These are phyloP conservation scores for Steinernema scapterisci DNA, from an alignment of 2,888 invertebrate genomes.

Conservation along the genomic window DNA sequence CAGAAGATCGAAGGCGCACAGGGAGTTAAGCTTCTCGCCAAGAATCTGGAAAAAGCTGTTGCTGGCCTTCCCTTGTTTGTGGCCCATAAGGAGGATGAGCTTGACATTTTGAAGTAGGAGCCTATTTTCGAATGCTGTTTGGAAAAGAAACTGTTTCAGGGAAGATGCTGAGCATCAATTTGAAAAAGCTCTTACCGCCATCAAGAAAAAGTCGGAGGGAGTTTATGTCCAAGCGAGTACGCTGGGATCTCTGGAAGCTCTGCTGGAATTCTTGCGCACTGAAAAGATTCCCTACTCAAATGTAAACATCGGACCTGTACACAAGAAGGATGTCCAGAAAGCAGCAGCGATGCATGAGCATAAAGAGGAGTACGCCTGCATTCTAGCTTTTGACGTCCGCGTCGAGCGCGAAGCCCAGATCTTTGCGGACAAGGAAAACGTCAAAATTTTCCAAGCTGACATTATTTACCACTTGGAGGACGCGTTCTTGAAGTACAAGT, in stretches of 20 bases:
- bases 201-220: constrained; percentile 86
- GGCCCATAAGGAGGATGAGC: constrained; percentile 89
- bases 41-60: constrained; percentile 95
- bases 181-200: constrained; percentile 85
- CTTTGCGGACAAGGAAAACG: constrained; percentile 88
- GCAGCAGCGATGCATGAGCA: constrained; percentile 99
- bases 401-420: constrained; percentile 97
- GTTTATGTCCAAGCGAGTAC: constrained; percentile 99
- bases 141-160: constrained; percentile 59
- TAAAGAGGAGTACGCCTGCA: constrained; percentile 85
- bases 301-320: constrained; percentile 98
- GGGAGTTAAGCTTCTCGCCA: constrained; percentile 96
- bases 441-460: constrained; percentile 93
- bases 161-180: constrained; percentile 87
- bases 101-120: constrained; percentile 77
- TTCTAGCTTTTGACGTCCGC: constrained; percentile 94
- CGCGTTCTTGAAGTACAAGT: constrained; percentile 75
- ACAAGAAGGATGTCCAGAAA: constrained; percentile 98
- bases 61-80: constrained; percentile 92
- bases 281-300: constrained; percentile 95
- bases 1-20: constrained; percentile 94
- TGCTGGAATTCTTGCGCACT: constrained; percentile 86
- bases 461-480: constrained; percentile 99
- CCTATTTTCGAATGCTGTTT: constrained; percentile 1
- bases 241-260: constrained; percentile 94